Percentiles rank a stretch among this genome's conserved stretches.
Conservation (phyloP, 2,797 vertebrate genomes). For the Chaenodraco wilsoni region DNA sequence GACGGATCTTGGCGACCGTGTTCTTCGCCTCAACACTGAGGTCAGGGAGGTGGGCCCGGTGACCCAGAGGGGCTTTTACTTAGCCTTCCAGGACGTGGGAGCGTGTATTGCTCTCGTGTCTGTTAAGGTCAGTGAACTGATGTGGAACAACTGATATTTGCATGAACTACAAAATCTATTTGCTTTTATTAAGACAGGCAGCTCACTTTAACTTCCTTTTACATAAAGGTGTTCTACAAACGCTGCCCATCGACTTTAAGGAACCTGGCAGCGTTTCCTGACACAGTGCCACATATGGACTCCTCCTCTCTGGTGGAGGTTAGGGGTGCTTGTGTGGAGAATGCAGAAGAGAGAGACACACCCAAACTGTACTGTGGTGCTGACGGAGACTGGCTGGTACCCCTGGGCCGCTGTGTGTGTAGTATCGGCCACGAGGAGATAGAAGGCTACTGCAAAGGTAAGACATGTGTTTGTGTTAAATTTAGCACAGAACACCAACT, state of each 20-base stretch:
- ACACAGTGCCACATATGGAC: conserved; percentile 94
- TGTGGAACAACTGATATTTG: conserved; percentile 5
- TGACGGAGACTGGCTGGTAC: conserved; percentile 97
- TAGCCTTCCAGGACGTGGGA: conserved; percentile 98
- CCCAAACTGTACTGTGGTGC: conserved; percentile 97
- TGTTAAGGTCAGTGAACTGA: conserved; percentile 78
- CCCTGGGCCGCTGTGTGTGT: conserved; percentile 95
- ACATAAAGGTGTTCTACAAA: conserved; percentile 92
- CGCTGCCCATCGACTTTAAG: conserved; percentile 94
- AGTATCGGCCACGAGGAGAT: conserved; percentile 93
- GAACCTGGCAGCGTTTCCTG: conserved; percentile 94
- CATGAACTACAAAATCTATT: neutral
- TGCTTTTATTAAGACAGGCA: conserved; percentile 1
- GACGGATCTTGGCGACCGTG: conserved; percentile 96
- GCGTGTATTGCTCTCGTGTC: conserved; percentile 97
- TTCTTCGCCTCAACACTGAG: conserved; percentile 97
- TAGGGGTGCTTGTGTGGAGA: conserved; percentile 93
- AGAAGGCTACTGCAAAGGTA: conserved; percentile 93
- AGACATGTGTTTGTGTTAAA: conserved; percentile 67
- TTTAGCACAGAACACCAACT: conserved; percentile 14
- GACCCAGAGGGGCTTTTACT: conserved; percentile 92
- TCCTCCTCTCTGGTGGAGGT: conserved; percentile 98
- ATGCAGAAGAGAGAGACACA: conserved; percentile 94
- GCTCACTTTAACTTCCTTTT: neutral
- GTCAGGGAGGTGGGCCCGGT: conserved; percentile 95